Percentiles rank a stretch among this genome's conserved stretches.
phyloP scores from a whole-genome alignment of 2,797 vertebrate species.

The Chaenodraco wilsoni region DNA sequence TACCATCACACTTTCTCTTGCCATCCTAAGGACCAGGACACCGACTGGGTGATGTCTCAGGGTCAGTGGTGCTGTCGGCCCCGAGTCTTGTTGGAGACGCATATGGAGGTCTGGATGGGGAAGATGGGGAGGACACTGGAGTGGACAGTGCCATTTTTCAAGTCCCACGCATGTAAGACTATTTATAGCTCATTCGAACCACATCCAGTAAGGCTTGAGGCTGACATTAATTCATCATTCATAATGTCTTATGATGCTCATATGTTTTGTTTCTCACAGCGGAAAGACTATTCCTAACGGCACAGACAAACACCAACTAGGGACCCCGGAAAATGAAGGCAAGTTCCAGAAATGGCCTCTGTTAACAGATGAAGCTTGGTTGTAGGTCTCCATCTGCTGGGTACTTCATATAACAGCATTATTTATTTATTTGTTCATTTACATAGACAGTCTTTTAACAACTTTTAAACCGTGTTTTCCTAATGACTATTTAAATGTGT shows the following conservation, averaged over 20 bases:
- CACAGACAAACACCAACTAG: slow-evolving; percentile 84
- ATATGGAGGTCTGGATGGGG: slow-evolving; percentile 91
- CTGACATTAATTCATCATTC: neutral
- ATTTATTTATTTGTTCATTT: neutral
- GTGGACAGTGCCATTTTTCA: slow-evolving; percentile 94
- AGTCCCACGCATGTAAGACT: slow-evolving; percentile 94
- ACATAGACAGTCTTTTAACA: neutral
- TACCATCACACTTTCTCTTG: slow-evolving; percentile 21
- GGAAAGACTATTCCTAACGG: slow-evolving; percentile 93
- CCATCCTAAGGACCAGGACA: slow-evolving; percentile 87
- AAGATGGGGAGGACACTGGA: slow-evolving; percentile 88
- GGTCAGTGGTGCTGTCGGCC: slow-evolving; percentile 90
- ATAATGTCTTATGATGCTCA: neutral
- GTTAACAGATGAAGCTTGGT: slow-evolving; percentile 17
- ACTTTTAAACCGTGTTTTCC: neutral
- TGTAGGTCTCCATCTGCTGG: slow-evolving; percentile 67
- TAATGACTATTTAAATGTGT: slow-evolving; percentile 22
- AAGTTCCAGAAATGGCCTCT: slow-evolving; percentile 58
- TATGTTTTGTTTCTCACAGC: slow-evolving; percentile 59
- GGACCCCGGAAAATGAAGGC: slow-evolving; percentile 90
- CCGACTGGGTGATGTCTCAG: slow-evolving; percentile 88
- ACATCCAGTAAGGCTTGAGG: neutral
- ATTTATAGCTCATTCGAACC: neutral
- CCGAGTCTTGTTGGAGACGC: slow-evolving; percentile 87
- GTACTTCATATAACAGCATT: slow-evolving; percentile 1